Base-by-base conservation (phyloP, 2,888 invertebrate species). In the Chymomyza fuscimana region DNA sequence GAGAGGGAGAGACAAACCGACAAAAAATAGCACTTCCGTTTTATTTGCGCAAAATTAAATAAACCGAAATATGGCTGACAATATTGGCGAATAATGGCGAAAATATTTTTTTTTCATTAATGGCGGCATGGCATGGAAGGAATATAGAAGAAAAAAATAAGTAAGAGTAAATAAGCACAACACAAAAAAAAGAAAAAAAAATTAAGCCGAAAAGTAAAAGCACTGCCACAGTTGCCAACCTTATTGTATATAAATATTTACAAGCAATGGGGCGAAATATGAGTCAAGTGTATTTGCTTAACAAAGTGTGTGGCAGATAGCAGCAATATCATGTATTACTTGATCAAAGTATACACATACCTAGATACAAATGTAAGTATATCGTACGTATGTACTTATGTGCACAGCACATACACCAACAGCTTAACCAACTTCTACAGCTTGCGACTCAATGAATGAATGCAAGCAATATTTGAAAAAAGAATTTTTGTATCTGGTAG, bases 1-100 rank as follows among this genome's bases (percentile, higher is more conserved):
- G 51, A 9, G n/a, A 22, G 10, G 0, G n/a, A 7, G 51, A 52
- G 36, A 50, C 25, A 59, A 74, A 75, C 67, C 69, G 78, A 80
- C 76, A 86, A 85, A 86, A 86, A 88, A 82, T 75, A 86, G 87
- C 85, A 87, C 86, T 86, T 86, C 86, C 87, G 80, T 88, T 87
- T 86, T 89, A 87, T 87, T 87, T 87, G 88, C 88, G 73, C 89
- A 82, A 87, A 89, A 88, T 87, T 87, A 89, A 89, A 87, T 88
- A 87, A 88, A 86, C 88, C 87, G 82, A 89, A 89, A 86, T 89
- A 84, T 87, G 86, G 86, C 76, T 78, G 72, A 87, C 86, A 80
- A 83, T 86, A 87, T 88, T 88, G 85, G 86, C 82, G 88, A 88
- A 88, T 85, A 85, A 85, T 86, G 84, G 87, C 67, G 67, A 88